Base-by-base conservation (phyloP, 2,113 vertebrate species). In the Cricetomys ansorgei region DNA sequence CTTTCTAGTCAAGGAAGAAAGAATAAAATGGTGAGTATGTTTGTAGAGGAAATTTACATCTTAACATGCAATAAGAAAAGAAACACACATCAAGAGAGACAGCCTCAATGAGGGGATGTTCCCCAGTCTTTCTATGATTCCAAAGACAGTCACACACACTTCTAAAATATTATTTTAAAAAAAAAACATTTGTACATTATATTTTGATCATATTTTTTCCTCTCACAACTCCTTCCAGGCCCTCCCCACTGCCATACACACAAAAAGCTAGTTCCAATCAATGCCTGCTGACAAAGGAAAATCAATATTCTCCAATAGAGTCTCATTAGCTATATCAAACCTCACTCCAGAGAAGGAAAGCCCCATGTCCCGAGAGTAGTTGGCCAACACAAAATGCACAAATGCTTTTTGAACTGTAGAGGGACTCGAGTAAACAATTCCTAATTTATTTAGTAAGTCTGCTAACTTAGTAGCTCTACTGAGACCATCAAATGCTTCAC, bases 1-100 rank as follows among this genome's bases (percentile, higher is more conserved):
- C 7, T 79, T 92, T 97, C 77, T 94, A 13, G 45, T 91, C 75
- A 94, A 96, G 88, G 64, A 89, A 96, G 65, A 79, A 96, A 75
- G 55, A 89, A 83, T 75, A 77, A 86, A 94, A 89, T 59, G 25
- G 8, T 65, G 37, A 23, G 5, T 79, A 81, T 3, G 69, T 29
- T 29, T 89, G 29, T 65, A 2, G 50, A 37, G 19, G 72, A 94
- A 76, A 76, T 85, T 88, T 48, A 91, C 40, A 69, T 72, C 37
- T 83, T 43, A 96, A 76, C 31, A 62, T 79, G 77, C 0, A 1
- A 87, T 15, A 94, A 43, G 53, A 81, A 96, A 94, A 91, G 37
- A 90, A 94, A 90, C 59, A 75, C 1, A 72, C 88, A 94, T 94
- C 59, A 75, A 92, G 72, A 94, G 73, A 64, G 48, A 72, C 59